Percentiles rank a stretch among this genome's conserved stretches.
These are phyloP conservation scores for Bilobella aurantiaca DNA, from an alignment of 1,140 invertebrate genomes.

Conservation along the genomic window DNA sequence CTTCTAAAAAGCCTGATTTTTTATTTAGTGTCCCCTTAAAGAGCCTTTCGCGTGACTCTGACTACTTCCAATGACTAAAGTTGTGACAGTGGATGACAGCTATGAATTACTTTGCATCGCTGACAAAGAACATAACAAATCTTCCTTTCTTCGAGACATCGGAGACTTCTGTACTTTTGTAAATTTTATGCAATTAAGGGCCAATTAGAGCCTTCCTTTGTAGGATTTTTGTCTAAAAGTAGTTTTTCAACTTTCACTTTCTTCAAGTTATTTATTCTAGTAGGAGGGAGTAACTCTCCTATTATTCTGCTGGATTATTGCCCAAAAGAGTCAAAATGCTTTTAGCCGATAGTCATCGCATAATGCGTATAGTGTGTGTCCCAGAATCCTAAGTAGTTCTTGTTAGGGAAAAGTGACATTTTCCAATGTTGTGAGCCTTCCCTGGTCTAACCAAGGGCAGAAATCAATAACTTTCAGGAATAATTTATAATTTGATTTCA, in stretches of 20 bases:
- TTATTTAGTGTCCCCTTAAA: background rate
- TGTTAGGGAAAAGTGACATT: background rate
- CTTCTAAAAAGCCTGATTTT: background rate
- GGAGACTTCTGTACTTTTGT: too few species aligned
- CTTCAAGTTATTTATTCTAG: background rate
- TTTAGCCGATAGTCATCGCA: background rate
- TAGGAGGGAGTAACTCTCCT: background rate
- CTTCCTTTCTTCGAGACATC: background rate
- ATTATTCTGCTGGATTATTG: background rate
- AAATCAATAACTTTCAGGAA: background rate
- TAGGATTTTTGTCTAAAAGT: too few species aligned
- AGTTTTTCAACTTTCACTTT: background rate
- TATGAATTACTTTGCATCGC: background rate
- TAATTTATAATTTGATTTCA: background rate
- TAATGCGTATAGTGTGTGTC: background rate
- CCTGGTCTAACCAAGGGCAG: background rate
- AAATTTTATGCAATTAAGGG: too few species aligned
- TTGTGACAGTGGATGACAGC: background rate
- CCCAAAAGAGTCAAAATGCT: too few species aligned
- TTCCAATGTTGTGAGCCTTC: background rate
- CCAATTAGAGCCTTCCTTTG: too few species aligned
- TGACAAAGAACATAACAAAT: background rate
- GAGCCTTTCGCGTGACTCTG: background rate
- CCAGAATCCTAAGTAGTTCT: background rate
- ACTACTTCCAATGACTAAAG: too few species aligned